phyloP scores from a whole-genome alignment of 2,113 vertebrate species.

The Lophura nycthemera region DNA sequence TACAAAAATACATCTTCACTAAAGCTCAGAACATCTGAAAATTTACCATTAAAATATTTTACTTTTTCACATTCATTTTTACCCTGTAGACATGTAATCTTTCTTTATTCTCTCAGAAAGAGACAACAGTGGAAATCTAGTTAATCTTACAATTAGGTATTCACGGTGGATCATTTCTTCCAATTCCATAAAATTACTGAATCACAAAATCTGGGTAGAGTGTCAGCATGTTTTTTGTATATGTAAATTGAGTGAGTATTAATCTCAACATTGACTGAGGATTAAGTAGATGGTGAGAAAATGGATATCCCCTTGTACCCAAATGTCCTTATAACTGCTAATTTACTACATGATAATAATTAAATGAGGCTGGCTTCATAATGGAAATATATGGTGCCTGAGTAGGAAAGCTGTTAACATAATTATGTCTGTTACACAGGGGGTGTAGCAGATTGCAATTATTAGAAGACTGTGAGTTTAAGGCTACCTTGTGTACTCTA shows the following conservation, averaged over 20 bases:
- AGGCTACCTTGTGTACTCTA: constrained; percentile 40
- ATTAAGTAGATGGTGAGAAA: constrained; percentile 81
- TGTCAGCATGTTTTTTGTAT: constrained; percentile 3
- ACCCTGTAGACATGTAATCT: background rate
- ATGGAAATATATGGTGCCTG: constrained; percentile 75
- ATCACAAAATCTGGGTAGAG: constrained; percentile 29
- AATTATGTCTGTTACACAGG: constrained; percentile 77
- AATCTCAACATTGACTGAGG: constrained; percentile 76
- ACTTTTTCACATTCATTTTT: too few relatives aligned
- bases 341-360: constrained; percentile 82
- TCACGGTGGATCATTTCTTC: background rate
- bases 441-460: constrained; percentile 74
- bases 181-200: constrained; percentile 32
- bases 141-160: constrained; percentile 29
- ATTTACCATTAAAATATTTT: background rate
- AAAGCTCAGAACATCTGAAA: background rate
- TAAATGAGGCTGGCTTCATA: constrained; percentile 78
- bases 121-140: background rate
- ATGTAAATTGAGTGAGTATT: constrained; percentile 54
- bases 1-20: background rate
- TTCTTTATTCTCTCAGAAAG: background rate
- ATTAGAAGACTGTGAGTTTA: constrained; percentile 70
- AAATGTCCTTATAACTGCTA: constrained; percentile 76
- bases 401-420: constrained; percentile 77
- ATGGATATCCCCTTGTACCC: constrained; percentile 71